These are phyloP conservation scores for Cranoglanis bouderius DNA, from an alignment of 2,113 vertebrate genomes.

Conservation along the genomic window DNA sequence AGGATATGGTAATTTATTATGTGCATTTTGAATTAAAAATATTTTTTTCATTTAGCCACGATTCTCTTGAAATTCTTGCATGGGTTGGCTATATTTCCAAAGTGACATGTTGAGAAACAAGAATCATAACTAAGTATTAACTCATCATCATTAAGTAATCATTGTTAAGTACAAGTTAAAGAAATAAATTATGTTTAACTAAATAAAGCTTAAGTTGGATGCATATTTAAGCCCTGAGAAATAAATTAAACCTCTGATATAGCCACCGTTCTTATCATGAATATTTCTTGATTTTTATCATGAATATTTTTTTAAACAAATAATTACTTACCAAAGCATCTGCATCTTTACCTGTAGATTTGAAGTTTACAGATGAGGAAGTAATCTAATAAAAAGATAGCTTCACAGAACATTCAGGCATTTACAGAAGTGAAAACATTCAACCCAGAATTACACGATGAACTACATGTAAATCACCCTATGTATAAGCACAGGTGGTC, in stretches of 20 bases:
- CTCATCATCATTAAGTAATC: too few relatives aligned
- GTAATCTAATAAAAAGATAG: background rate
- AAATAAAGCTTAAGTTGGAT: background rate
- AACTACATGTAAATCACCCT: background rate
- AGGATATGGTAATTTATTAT: background rate
- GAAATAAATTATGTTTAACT: background rate
- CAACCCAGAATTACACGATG: background rate
- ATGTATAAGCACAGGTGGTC: conserved; percentile 12
- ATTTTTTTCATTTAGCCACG: background rate
- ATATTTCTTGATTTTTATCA: background rate
- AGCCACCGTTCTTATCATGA: too few relatives aligned
- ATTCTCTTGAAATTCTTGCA: too few relatives aligned
- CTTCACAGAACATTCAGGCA: background rate
- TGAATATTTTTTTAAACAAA: background rate
- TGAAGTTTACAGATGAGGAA: background rate
- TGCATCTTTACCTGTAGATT: conserved; percentile 4
- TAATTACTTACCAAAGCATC: conserved; percentile 18
- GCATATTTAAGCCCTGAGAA: background rate
- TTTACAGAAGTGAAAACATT: conserved; percentile 42
- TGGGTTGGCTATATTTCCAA: background rate
- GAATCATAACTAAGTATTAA: background rate
- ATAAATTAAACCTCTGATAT: conserved; percentile 6
- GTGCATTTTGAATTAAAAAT: background rate
- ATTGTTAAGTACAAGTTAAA: background rate
- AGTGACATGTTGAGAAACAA: background rate